Conservation (phyloP, 2,113 vertebrate species). For the Malaclemys terrapin region DNA sequence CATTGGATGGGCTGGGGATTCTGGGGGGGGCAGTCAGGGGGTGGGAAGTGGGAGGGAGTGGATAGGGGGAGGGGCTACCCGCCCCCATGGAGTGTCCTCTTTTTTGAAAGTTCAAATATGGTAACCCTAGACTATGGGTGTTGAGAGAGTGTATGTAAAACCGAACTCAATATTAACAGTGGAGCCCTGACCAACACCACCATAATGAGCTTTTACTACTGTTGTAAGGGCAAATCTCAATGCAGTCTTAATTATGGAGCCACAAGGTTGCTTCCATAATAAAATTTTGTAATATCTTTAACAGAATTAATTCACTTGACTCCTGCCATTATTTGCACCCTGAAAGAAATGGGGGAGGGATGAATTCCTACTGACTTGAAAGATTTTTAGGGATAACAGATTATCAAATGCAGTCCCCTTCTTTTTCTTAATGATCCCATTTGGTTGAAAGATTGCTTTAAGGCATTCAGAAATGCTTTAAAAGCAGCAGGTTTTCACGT, state of each 20-base stretch:
- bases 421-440: constrained; percentile 47
- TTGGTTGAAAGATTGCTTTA: constrained; percentile 59
- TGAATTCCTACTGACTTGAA: constrained; percentile 31
- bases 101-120: no score
- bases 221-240: constrained; percentile 14
- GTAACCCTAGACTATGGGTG: background rate
- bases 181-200: background rate
- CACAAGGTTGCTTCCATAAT: background rate
- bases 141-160: background rate
- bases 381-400: constrained; percentile 27
- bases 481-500: constrained; percentile 44
- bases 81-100: no score
- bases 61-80: no score
- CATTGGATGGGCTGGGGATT: no score
- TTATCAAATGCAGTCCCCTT: background rate
- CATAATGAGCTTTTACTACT: background rate
- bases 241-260: background rate
- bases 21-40: no score
- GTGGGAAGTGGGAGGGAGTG: no score
- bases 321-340: background rate
- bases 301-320: background rate
- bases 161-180: background rate
- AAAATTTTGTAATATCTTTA: background rate
- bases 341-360: constrained; percentile 1
- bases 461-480: constrained; percentile 58